Conservation (phyloP, 2,113 vertebrate species). For the Nematolebias whitei region DNA sequence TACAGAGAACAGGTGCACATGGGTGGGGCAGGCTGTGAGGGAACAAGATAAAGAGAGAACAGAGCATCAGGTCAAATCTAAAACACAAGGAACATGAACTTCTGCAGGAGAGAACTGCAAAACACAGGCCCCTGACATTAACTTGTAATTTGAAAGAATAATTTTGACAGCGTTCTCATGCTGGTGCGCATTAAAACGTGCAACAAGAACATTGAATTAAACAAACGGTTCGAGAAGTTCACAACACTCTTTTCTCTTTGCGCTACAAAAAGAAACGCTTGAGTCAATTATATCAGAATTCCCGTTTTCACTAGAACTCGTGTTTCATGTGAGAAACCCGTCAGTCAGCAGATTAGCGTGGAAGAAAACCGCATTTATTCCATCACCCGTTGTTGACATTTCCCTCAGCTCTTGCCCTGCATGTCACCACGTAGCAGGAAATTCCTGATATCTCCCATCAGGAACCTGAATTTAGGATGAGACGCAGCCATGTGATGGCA, state of each 20-base stretch:
- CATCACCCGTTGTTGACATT: conserved; percentile 46
- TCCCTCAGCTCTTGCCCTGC: conserved; percentile 23
- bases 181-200: no score
- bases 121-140: no score
- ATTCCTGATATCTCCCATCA: conserved; percentile 44
- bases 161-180: no score
- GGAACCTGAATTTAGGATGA: conserved; percentile 31
- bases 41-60: no score
- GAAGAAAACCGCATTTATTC: conserved; percentile 60
- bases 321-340: conserved; percentile 57
- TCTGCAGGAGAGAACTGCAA: no score
- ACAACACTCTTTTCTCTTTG: neutral
- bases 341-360: conserved; percentile 45
- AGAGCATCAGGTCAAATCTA: no score
- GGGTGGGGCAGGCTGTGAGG: no score
- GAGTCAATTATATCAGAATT: conserved; percentile 20
- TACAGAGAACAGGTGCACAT: no score
- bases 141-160: no score
- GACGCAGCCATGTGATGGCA: conserved; percentile 52
- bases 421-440: conserved; percentile 33
- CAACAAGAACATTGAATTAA: conserved; percentile 3
- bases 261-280: conserved; percentile 8
- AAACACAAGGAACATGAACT: no score
- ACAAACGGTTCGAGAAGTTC: no score
- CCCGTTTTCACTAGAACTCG: conserved; percentile 24